Conservation (phyloP, 2,888 invertebrate genomes). For the Agelastica alni region DNA sequence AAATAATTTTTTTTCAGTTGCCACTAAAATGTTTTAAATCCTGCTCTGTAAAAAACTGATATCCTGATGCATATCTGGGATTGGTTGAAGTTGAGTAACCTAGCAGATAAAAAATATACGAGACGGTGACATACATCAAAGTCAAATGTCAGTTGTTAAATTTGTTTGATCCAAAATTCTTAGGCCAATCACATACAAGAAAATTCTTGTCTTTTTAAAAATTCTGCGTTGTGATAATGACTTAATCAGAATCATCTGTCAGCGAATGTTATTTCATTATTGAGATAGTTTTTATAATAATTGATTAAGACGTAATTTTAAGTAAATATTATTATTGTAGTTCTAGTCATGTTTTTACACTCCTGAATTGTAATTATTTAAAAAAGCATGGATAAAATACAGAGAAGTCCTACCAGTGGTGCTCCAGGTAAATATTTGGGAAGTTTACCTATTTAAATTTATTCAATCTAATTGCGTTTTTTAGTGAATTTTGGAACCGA, state of each 20-base stretch:
- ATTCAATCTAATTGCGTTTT: background rate
- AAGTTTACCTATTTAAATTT: background rate
- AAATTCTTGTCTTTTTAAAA: background rate
- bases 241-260: background rate
- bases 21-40: no score
- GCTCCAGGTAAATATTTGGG: constrained; percentile 9
- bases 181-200: background rate
- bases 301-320: constrained; percentile 2
- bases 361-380: background rate
- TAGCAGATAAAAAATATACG: no score
- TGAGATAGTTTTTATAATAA: no score
- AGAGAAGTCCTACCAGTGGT: constrained; percentile 10
- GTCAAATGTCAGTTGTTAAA: no score
- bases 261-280: no score
- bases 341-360: constrained; percentile 10
- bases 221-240: background rate
- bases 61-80: no score
- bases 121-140: no score
- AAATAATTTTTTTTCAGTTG: no score
- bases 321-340: no score
- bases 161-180: no score
- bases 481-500: constrained; percentile 38
- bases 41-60: no score
- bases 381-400: constrained; percentile 16
- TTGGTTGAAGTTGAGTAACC: no score